These are phyloP conservation scores for Diadema setosum DNA, from an alignment of 35 echinoderm and acorn worm species.

Conservation along the genomic window DNA sequence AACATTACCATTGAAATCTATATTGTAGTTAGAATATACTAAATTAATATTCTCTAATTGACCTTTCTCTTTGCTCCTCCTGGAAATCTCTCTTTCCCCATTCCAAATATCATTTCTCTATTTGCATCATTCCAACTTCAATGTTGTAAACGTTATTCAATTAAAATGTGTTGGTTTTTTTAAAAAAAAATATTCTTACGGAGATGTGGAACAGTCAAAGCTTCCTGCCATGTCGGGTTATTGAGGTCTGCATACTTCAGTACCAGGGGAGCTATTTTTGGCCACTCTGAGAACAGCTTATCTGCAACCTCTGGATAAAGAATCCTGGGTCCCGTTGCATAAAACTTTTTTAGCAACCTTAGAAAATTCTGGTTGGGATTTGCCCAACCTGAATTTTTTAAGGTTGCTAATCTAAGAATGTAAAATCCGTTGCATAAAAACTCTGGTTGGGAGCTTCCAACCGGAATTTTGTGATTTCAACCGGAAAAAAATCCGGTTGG, in stretches of 20 bases:
- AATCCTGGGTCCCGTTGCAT: no score
- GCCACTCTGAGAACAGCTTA: neutral
- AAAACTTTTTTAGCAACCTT: no score
- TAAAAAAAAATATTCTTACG: neutral
- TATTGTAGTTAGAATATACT: neutral
- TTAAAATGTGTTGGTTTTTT: neutral
- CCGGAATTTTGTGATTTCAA: no score
- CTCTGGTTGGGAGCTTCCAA: no score
- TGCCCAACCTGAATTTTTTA: no score
- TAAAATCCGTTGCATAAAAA: no score
- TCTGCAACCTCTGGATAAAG: neutral
- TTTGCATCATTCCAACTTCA: neutral
- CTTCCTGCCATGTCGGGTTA: neutral
- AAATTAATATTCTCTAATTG: neutral
- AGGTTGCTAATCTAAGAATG: no score
- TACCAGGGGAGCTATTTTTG: neutral
- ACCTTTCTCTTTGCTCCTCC: neutral
- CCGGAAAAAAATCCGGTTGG: no score
- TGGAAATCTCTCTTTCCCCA: neutral
- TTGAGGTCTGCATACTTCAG: neutral
- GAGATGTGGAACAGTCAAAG: neutral
- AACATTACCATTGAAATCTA: neutral
- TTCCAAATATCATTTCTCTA: no score
- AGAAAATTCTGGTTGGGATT: no score
- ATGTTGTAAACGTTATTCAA: neutral